A percentile compares a stretch with the other conserved stretches of the same genome.
phyloP scores from a whole-genome alignment of 1,140 invertebrate genomes.

The Drosophila pandora region DNA sequence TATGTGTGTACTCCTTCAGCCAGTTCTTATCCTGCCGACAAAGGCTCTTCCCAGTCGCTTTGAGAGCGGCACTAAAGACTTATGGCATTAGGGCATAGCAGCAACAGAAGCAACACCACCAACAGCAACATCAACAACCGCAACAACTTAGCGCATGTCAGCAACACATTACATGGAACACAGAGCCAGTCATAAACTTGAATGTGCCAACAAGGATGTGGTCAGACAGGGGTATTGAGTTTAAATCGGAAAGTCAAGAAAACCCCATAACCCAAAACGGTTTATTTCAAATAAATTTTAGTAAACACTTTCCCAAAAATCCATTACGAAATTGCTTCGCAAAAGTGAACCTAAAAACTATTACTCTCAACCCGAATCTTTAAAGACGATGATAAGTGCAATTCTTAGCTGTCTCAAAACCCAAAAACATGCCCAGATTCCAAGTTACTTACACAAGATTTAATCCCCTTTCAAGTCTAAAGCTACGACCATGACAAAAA shows the following conservation, averaged over 20 bases:
- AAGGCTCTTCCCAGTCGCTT: constrained; percentile 43
- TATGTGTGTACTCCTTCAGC: constrained; percentile 28
- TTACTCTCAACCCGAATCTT: not conserved
- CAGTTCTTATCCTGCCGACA: constrained; percentile 29
- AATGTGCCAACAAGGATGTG: constrained; percentile 15
- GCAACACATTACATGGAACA: constrained; percentile 66
- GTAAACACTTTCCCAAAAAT: not conserved
- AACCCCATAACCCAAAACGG: not conserved
- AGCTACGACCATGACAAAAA: constrained; percentile 14
- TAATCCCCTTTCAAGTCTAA: constrained; percentile 29
- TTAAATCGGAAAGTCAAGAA: no score
- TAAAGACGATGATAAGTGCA: constrained; percentile 5
- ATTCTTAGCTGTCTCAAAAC: not conserved
- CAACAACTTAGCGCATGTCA: constrained; percentile 66
- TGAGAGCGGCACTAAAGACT: constrained; percentile 61
- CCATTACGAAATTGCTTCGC: constrained; percentile 24
- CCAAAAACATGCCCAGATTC: not conserved
- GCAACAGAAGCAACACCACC: constrained; percentile 24
- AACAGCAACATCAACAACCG: constrained; percentile 34
- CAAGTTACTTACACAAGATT: constrained; percentile 21
- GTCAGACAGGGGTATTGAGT: not conserved
- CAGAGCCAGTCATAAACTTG: constrained; percentile 30
- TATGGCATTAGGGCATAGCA: constrained; percentile 66
- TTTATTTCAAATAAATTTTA: not conserved
- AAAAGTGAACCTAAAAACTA: not conserved